Evolutionary conservation across 2,797 vertebrate species (phyloP).

Genomic region (Lacerta agilis): DNA sequence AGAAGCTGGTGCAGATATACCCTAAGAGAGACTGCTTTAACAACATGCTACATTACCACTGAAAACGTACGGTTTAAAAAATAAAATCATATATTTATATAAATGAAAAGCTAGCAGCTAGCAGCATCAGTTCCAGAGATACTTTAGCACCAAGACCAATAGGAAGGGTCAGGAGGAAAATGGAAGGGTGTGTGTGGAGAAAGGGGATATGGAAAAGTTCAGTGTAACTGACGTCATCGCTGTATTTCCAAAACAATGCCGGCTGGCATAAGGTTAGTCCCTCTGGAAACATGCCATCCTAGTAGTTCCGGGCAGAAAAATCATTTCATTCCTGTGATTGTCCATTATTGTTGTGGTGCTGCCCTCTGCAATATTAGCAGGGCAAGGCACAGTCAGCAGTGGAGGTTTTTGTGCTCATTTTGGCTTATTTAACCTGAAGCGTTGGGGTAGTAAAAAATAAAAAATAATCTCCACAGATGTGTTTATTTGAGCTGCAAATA

Average conservation of each 20-base stretch:
- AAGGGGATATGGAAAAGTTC: slow-evolving; percentile 73
- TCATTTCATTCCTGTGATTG: slow-evolving; percentile 45
- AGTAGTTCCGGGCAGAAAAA: slow-evolving; percentile 29
- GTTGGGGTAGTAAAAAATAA: background rate
- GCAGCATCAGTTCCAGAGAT: slow-evolving; percentile 84
- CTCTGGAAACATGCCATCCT: slow-evolving; percentile 54
- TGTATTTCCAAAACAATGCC: slow-evolving; percentile 68
- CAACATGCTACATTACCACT: slow-evolving; percentile 82
- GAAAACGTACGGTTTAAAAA: slow-evolving; percentile 80
- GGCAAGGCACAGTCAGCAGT: slow-evolving; percentile 72
- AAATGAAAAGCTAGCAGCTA: slow-evolving; percentile 85
- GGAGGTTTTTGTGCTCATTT: slow-evolving; percentile 68
- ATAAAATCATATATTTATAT: slow-evolving; percentile 82
- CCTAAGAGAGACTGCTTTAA: slow-evolving; percentile 69
- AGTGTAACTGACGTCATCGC: slow-evolving; percentile 80
- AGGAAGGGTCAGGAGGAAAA: background rate
- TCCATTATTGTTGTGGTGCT: slow-evolving; percentile 64
- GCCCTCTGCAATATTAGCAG: slow-evolving; percentile 68
- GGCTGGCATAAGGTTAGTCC: slow-evolving; percentile 71
- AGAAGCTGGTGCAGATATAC: slow-evolving; percentile 7
- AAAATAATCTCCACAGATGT: slow-evolving; percentile 49
- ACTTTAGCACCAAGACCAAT: slow-evolving; percentile 84
- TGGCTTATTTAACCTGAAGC: slow-evolving; percentile 34
- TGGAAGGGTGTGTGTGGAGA: slow-evolving; percentile 43
- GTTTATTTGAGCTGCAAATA: slow-evolving; percentile 50